Conservation (phyloP, 2,113 vertebrate species). For the Lamprotornis superbus region DNA sequence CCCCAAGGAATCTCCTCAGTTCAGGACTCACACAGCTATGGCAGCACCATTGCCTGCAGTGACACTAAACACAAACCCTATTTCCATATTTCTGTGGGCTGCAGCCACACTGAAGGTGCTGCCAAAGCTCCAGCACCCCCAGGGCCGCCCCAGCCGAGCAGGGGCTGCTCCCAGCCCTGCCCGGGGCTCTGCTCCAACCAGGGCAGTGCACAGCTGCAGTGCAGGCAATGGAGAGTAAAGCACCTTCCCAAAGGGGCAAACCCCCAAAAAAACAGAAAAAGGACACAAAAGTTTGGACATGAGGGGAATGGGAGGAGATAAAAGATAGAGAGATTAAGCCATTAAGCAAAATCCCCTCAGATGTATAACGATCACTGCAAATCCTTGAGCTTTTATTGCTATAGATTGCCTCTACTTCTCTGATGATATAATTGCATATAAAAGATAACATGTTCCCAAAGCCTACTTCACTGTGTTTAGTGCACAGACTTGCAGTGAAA, state of each 20-base stretch:
- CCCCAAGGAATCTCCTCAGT: background rate
- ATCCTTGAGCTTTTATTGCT: background rate
- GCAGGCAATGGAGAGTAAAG: rapidly evolving
- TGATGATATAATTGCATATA: background rate
- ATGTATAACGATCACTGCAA: background rate
- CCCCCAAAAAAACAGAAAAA: background rate
- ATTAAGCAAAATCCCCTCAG: background rate
- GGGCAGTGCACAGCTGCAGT: rapidly evolving
- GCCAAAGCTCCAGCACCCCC: background rate
- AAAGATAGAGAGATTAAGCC: background rate
- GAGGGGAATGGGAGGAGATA: background rate
- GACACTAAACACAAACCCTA: rapidly evolving
- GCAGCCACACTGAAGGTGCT: rapidly evolving
- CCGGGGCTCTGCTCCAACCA: background rate
- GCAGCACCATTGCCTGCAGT: rapidly evolving
- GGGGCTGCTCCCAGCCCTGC: background rate
- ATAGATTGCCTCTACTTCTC: background rate
- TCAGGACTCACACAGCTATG: rapidly evolving
- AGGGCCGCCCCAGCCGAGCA: background rate
- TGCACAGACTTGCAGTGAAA: background rate
- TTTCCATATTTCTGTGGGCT: rapidly evolving
- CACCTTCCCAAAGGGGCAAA: background rate
- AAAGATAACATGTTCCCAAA: background rate
- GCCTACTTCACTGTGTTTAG: background rate
- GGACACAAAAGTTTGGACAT: background rate